Evolutionary conservation across 2,113 vertebrate genomes (phyloP), one percentile per base, ranked within the genome.

Genomic region (Plectropomus leopardus): DNA sequence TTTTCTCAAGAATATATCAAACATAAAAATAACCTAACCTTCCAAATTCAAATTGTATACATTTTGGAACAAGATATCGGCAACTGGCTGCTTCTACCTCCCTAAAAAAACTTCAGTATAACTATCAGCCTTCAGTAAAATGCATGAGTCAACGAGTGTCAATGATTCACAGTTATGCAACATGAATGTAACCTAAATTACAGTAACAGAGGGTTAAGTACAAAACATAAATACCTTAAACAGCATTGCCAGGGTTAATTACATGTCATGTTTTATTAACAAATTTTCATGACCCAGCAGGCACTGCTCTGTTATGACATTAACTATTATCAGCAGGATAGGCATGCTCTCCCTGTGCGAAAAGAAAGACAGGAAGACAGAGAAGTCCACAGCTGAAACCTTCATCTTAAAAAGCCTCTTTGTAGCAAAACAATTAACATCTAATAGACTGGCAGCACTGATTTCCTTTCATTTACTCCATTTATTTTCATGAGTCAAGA

Each of bases 81-180:
- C 21, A n/a, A n/a, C n/a, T n/a, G n/a, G n/a, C n/a, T n/a, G n/a
- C n/a, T n/a, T n/a, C n/a, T n/a, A n/a, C n/a, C n/a, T n/a, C n/a
- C n/a, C 7, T 7, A 0, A 53, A 64, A 53, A 6, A 54, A 76
- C 21, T 19, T 44, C 36, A 10, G 15, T 21, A 57, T 32, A 51
- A 71, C 40, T 30, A 16, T 78, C 26, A 58, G 4, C 23, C 54
- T 68, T 63, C 34, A 44, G 19, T 32, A 64, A 17, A 34, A 44
- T 17, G 7, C n/a, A 7, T 71, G 64, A 64, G 57, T 78, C 65
- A 71, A 42, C 26, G 48, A 30, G 66, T 45, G 32, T 26, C 51
- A 50, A 17, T 83, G 76, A 82, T 7, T 80, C 72, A 78, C 0
- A 55, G 61, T 85, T 76, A 72, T 69, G 74, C 72, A 88, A 81